phyloP scores from a whole-genome alignment of 2,113 vertebrate genomes.

The Brachirus orientalis region DNA sequence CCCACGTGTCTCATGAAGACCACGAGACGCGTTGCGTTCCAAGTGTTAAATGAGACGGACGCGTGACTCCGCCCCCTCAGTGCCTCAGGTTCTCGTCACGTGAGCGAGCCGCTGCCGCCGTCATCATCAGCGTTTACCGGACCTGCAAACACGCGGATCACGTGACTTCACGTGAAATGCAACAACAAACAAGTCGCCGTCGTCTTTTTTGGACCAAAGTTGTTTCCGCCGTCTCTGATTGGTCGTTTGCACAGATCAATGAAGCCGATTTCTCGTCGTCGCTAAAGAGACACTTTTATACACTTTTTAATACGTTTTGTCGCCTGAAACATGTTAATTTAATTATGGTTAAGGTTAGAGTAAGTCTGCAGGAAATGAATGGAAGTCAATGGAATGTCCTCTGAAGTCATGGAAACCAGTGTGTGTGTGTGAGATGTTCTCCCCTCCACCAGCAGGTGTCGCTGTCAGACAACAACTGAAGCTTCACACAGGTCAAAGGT shows the following conservation, averaged over 20 bases:
- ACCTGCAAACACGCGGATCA: slow-evolving; percentile 5
- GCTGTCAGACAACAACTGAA: background rate
- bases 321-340: slow-evolving; percentile 69
- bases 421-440: slow-evolving; percentile 9
- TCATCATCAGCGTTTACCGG: background rate
- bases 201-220: slow-evolving; percentile 64
- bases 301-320: slow-evolving; percentile 42
- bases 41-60: background rate
- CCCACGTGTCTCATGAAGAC: too few species aligned
- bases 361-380: too few species aligned
- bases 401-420: too few species aligned
- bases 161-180: slow-evolving; percentile 6
- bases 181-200: background rate
- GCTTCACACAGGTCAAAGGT: background rate
- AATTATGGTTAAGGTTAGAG: too few species aligned
- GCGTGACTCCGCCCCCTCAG: slow-evolving; percentile 22
- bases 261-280: slow-evolving; percentile 16
- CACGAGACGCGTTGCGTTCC: background rate
- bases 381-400: too few species aligned
- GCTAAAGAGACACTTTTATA: slow-evolving; percentile 51
- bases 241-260: slow-evolving; percentile 55
- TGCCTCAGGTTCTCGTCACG: slow-evolving; percentile 40
- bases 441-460: slow-evolving; percentile 49
- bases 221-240: slow-evolving; percentile 14
- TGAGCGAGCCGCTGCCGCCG: background rate